Evolutionary conservation across 2,888 invertebrate genomes (phyloP).

Genomic region (Nemapogon koenigi): DNA sequence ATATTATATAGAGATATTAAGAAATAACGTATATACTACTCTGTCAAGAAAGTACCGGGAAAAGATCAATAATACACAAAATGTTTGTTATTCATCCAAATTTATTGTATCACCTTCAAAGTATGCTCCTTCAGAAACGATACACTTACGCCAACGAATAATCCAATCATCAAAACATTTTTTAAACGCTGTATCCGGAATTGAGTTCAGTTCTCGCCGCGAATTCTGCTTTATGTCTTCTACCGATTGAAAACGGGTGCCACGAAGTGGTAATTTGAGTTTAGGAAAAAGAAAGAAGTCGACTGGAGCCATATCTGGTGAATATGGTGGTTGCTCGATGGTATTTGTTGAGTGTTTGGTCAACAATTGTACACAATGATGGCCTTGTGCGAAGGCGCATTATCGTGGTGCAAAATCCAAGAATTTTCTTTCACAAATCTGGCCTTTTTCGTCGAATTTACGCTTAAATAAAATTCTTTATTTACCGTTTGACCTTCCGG

Average conservation of each 20-base stretch:
- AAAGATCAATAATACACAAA: too few species aligned
- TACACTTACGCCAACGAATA: too few species aligned
- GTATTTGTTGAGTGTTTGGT: constrained; percentile 11
- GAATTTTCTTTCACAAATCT: constrained; percentile 12
- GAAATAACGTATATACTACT: too few species aligned
- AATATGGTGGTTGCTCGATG: constrained; percentile 10
- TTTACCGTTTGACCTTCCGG: constrained; percentile 13
- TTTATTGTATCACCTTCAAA: too few species aligned
- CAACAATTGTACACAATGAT: constrained; percentile 4
- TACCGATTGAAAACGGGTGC: constrained; percentile 2
- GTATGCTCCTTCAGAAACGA: too few species aligned
- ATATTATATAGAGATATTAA: too few species aligned
- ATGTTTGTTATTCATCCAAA: too few species aligned
- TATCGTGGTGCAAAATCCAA: constrained; percentile 11
- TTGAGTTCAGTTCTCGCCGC: too few species aligned
- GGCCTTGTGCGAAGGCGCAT: constrained; percentile 2
- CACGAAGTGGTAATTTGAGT: constrained; percentile 14
- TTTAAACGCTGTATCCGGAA: constrained; percentile 6
- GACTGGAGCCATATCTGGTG: constrained; percentile 11
- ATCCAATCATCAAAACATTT: constrained; percentile 7
- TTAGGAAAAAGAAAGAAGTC: constrained; percentile 18
- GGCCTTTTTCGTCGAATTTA: constrained; percentile 13
- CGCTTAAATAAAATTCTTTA: constrained; percentile 14
- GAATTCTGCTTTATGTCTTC: constrained; percentile 2
- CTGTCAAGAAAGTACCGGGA: too few species aligned